These are phyloP conservation scores for Barbus barbus DNA, from an alignment of 2,113 vertebrate species.

Conservation along the genomic window DNA sequence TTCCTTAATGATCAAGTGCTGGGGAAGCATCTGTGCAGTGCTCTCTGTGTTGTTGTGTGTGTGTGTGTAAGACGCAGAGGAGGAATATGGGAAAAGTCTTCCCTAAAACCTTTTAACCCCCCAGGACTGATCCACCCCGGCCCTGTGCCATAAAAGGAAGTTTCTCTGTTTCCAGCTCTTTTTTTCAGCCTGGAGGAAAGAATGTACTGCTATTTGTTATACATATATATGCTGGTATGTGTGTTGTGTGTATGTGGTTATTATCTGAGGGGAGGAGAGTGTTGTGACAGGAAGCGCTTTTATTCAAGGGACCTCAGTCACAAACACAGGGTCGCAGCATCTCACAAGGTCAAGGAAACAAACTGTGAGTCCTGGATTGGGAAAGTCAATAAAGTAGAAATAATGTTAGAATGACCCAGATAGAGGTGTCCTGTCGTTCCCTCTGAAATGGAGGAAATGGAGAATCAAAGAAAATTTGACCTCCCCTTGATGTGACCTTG, in stretches of 20 bases:
- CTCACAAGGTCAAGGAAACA: conserved; percentile 70
- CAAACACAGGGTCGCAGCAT: conserved; percentile 8
- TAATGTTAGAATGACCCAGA: conserved; percentile 76
- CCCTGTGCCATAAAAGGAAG: conserved; percentile 43
- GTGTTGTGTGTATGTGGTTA: conserved; percentile 54
- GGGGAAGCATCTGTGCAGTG: conserved; percentile 90
- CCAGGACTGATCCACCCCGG: conserved; percentile 30
- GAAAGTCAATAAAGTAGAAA: conserved; percentile 79
- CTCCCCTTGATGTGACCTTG: conserved; percentile 67
- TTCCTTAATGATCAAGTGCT: conserved; percentile 98
- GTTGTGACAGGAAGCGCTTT: conserved; percentile 65
- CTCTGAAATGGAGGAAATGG: conserved; percentile 69
- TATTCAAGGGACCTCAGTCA: conserved; percentile 59
- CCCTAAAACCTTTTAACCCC: conserved; percentile 41
- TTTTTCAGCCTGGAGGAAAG: conserved; percentile 44
- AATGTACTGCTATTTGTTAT: conserved; percentile 49
- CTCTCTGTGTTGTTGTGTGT: conserved; percentile 42
- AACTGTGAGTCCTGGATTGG: conserved; percentile 74
- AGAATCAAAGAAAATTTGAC: conserved; percentile 74
- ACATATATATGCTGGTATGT: conserved; percentile 49
- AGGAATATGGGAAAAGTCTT: conserved; percentile 53
- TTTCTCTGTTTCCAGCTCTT: conserved; percentile 13
- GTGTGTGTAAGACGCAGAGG: conserved; percentile 32
- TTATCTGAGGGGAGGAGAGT: conserved; percentile 60
- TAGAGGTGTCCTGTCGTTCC: conserved; percentile 71